phyloP scores from a whole-genome alignment of 2,797 vertebrate genomes.

The Pachyuromys duprasi region DNA sequence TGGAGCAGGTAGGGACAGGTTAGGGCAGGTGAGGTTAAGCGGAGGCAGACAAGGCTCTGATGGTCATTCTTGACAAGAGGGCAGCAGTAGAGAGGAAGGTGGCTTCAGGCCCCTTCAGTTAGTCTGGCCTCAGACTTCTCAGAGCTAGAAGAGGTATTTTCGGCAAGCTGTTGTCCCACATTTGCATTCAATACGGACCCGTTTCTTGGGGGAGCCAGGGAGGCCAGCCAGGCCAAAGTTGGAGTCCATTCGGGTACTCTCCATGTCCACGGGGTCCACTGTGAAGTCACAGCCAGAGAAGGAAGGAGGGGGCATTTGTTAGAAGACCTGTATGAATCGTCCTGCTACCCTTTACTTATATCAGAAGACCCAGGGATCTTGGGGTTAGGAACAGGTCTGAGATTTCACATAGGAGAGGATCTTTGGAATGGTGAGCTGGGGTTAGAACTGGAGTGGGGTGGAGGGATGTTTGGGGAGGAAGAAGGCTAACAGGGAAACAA shows the following conservation, averaged over 20 bases:
- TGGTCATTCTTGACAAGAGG: constrained; percentile 66
- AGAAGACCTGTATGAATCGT: constrained; percentile 66
- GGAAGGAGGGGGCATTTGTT: constrained; percentile 56
- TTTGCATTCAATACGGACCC: constrained; percentile 93
- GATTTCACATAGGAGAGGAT: constrained; percentile 29
- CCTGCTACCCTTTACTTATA: constrained; percentile 58
- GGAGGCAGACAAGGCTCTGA: constrained; percentile 62
- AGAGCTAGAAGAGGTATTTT: constrained; percentile 93
- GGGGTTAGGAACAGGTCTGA: neutral
- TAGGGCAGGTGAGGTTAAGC: neutral
- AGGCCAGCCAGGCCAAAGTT: constrained; percentile 92
- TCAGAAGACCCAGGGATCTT: constrained; percentile 50
- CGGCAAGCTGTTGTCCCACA: constrained; percentile 93
- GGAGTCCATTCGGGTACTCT: constrained; percentile 95
- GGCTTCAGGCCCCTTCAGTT: constrained; percentile 47
- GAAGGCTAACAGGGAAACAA: neutral
- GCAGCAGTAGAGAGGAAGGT: constrained; percentile 32
- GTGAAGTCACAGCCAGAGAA: constrained; percentile 70
- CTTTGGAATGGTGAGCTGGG: neutral
- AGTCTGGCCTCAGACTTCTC: constrained; percentile 68
- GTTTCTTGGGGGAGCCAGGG: constrained; percentile 91
- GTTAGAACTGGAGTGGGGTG: neutral
- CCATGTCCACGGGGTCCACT: constrained; percentile 94
- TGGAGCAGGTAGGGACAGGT: neutral
- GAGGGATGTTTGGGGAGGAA: neutral